Base-by-base conservation (phyloP, 2,888 invertebrate genomes). In the Tinea trinotella region DNA sequence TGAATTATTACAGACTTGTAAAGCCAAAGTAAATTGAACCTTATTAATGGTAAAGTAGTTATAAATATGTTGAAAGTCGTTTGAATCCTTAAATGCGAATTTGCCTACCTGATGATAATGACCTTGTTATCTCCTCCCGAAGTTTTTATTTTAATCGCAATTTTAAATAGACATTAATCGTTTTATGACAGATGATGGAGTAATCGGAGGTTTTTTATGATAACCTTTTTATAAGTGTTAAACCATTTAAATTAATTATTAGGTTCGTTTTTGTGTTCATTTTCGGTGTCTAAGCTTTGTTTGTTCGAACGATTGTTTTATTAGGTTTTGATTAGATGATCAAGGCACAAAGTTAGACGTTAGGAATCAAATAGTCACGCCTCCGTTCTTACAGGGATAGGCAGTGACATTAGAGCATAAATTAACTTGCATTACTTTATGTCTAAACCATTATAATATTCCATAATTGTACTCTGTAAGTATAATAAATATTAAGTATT, bases 151-250 rank as follows among this genome's bases (percentile, higher is more conserved):
- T 52, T 50, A 50, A 24, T 15, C 19, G 50, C 22, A 24, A 50
- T 22, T 50, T 48, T 19, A 52, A 52, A 67, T 67, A 68, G 65
- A 62, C 58, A 57, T 73, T 75, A 81, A 80, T 75, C 75, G 74
- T 63, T 80, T 79, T 80, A 79, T 74, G 77, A 77, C 76, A 71
- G 67, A 62, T 76, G 77, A 79, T 74, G 75, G 65, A 71, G 71
- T 75, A 72, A 75, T 71, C 65, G 34, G 4, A n/a, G 7, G 36
- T 46, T 46, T 46, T 46, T 46, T 46, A 19, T 2, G 5, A n/a
- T 17, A 35, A 4, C 44, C 18, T 30, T 30, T 30, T 30, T 30
- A 1, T 2, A 30, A 30, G 46, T 19, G 46, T 46, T 46, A 19
- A 40, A 3, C 6, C 19, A 4, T 46, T 46, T 54, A 54, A 53